These are phyloP conservation scores for Styela plicata DNA, from an alignment of 23 tunicate species.

Conservation along the genomic window DNA sequence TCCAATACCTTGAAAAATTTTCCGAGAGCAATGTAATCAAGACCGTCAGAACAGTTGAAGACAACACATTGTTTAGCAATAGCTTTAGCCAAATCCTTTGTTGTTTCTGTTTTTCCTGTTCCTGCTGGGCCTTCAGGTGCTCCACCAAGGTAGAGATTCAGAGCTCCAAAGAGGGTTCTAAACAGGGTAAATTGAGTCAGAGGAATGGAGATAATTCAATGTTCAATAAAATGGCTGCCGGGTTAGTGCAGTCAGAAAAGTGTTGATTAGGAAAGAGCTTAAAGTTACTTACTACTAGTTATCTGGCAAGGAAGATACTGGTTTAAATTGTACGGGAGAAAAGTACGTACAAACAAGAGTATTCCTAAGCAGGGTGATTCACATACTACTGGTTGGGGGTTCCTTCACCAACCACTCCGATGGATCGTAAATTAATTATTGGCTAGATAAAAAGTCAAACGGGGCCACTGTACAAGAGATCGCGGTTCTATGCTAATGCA, in stretches of 20 bases:
- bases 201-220: too few species aligned
- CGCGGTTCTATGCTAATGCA: too few species aligned
- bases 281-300: neutral
- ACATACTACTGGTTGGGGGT: too few species aligned
- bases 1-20: conserved; percentile 83
- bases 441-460: too few species aligned
- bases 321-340: too few species aligned
- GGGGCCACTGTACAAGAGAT: too few species aligned
- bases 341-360: too few species aligned
- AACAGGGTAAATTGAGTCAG: neutral
- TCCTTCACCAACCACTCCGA: too few species aligned
- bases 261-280: neutral
- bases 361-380: too few species aligned
- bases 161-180: conserved; percentile 95
- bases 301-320: too few species aligned
- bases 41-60: conserved; percentile 96
- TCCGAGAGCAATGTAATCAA: conserved; percentile 96
- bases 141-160: conserved; percentile 91
- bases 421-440: too few species aligned
- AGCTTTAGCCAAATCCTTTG: conserved; percentile 95
- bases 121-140: conserved; percentile 99
- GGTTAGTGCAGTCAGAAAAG: neutral
- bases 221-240: neutral
- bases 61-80: conserved; percentile 97
- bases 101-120: conserved; percentile 94